Percentiles rank a stretch among this genome's conserved stretches.
phyloP scores from a whole-genome alignment of 2,797 vertebrate species.

The Halcyon badia region DNA sequence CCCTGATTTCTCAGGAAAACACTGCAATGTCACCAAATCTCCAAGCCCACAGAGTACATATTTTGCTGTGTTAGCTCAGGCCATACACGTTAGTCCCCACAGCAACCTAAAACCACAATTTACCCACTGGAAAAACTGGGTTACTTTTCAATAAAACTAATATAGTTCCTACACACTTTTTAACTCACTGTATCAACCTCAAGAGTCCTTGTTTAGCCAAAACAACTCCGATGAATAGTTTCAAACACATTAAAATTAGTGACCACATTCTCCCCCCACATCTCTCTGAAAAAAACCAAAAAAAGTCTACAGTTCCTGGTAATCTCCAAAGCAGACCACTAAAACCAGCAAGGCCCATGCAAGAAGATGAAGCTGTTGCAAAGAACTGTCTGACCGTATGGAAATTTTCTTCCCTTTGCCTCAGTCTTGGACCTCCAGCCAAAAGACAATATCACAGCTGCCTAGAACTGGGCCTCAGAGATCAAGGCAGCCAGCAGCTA shows the following conservation, averaged over 20 bases:
- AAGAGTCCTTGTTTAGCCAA: not conserved
- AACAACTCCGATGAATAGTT: not conserved
- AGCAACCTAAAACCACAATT: not conserved
- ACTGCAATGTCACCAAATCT: not conserved
- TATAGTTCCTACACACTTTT: not conserved
- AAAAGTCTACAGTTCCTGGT: not conserved
- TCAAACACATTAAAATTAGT: not conserved
- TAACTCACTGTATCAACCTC: not conserved
- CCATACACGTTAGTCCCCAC: constrained; percentile 4
- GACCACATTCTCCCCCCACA: not conserved
- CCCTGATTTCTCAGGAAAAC: not conserved
- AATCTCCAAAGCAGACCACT: constrained; percentile 16
- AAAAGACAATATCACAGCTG: not conserved
- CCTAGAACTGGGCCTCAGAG: not conserved
- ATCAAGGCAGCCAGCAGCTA: not conserved
- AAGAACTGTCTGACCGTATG: not conserved
- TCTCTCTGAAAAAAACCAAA: not conserved
- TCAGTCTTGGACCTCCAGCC: not conserved
- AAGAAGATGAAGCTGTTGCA: constrained; percentile 28
- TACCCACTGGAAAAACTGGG: not conserved
- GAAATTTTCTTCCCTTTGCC: not conserved
- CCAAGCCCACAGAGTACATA: not conserved
- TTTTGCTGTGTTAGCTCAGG: constrained; percentile 45
- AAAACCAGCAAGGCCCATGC: constrained; percentile 28
- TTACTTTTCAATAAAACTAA: not conserved